A percentile compares a stretch with the other conserved stretches of the same genome.
These are phyloP conservation scores for Unio pictorum DNA, from an alignment of 2,888 invertebrate species.

Conservation along the genomic window DNA sequence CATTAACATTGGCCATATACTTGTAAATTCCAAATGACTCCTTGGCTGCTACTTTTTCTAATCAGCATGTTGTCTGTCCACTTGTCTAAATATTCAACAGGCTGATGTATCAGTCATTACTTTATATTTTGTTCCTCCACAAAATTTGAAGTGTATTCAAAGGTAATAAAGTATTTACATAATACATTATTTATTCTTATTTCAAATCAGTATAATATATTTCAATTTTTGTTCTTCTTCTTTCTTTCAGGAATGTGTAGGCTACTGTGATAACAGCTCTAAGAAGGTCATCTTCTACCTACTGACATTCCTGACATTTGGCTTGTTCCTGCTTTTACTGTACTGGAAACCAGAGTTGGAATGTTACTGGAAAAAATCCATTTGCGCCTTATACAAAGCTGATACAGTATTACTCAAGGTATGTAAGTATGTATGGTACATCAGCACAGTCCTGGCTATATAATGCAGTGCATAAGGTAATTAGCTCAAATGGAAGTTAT, in stretches of 20 bases:
- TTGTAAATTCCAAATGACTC: no score
- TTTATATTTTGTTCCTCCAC: no score
- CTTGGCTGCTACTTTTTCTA: no score
- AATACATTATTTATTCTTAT: no score
- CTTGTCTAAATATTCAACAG: no score
- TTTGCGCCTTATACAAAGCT: slow-evolving; percentile 58
- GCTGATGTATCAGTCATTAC: no score
- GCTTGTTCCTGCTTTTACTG: slow-evolving; percentile 57
- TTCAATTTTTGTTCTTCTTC: background rate
- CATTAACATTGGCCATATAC: no score
- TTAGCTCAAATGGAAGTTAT: background rate
- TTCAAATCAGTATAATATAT: background rate
- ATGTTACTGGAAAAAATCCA: slow-evolving; percentile 53
- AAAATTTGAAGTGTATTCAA: no score
- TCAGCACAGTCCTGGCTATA: no score
- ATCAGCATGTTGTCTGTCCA: no score
- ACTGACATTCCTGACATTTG: slow-evolving; percentile 56
- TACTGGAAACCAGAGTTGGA: slow-evolving; percentile 65
- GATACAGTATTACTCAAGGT: slow-evolving; percentile 63
- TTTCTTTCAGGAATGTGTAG: slow-evolving; percentile 53
- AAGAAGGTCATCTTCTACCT: slow-evolving; percentile 53
- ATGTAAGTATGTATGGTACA: slow-evolving; percentile 2
- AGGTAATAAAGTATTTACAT: no score
- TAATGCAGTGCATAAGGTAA: no score
- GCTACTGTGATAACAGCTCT: slow-evolving; percentile 51